A percentile compares a stretch with the other conserved stretches of the same genome.
Conservation (phyloP, 2,113 vertebrate species). For the Melozone crissalis region DNA sequence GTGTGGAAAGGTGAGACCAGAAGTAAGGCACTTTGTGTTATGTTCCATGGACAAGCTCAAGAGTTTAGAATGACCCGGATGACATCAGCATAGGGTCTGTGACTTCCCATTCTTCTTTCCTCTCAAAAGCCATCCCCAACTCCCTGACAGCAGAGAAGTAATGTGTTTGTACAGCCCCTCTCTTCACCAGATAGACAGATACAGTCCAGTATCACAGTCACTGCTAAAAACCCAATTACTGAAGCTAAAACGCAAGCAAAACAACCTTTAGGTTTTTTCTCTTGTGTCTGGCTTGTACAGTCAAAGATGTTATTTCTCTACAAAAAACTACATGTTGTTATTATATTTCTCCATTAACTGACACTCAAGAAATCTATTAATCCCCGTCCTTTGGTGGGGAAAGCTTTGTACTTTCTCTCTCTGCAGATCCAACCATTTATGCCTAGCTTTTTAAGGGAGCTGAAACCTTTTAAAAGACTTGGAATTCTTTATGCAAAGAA, state of each 20-base stretch:
- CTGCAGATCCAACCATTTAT: fast-evolving
- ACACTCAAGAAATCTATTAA: not conserved
- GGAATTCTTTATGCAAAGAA: not conserved
- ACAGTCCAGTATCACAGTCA: not conserved
- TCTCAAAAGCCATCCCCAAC: not conserved
- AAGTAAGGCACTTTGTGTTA: not conserved
- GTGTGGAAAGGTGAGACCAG: not conserved
- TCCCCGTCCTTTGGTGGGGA: not conserved
- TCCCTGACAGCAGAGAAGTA: not conserved
- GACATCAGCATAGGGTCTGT: fast-evolving
- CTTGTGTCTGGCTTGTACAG: not conserved
- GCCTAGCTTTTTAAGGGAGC: not conserved
- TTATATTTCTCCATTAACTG: not conserved
- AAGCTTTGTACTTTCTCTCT: not conserved
- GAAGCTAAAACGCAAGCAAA: not conserved
- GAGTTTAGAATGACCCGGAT: not conserved
- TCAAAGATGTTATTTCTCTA: not conserved
- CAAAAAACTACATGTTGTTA: not conserved
- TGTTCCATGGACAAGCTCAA: not conserved
- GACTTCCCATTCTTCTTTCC: not conserved
- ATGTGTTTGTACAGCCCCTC: not conserved
- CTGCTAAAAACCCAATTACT: not conserved
- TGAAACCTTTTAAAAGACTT: not conserved
- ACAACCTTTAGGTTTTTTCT: not conserved
- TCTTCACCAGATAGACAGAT: fast-evolving